Conservation (phyloP, 2,113 vertebrate genomes). For the Phycodurus eques region DNA sequence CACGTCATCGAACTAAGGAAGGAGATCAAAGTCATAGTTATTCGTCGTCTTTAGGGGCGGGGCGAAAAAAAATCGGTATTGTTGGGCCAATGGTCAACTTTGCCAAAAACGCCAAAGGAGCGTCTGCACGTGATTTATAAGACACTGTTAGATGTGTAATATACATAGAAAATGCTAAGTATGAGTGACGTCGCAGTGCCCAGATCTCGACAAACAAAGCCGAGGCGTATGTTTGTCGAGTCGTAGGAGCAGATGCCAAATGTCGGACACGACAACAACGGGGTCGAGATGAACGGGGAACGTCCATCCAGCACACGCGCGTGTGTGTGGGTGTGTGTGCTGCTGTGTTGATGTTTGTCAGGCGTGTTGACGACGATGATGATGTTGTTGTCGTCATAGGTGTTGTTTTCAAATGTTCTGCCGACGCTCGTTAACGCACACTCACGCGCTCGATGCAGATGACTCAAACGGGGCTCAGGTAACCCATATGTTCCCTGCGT, state of each 20-base stretch:
- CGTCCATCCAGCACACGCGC: background rate
- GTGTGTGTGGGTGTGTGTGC: conserved; percentile 18
- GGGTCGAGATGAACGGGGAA: background rate
- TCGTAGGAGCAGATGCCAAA: background rate
- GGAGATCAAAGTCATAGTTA: too few species aligned
- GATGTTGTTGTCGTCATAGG: conserved; percentile 59
- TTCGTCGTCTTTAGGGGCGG: too few species aligned
- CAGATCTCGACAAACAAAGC: background rate
- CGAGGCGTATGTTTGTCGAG: background rate
- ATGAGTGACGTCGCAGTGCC: background rate
- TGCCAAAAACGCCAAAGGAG: too few species aligned
- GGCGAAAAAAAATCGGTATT: too few species aligned
- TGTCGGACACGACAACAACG: background rate
- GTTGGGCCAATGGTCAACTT: too few species aligned
- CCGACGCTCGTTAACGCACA: conserved; percentile 49
- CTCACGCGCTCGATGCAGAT: conserved; percentile 61
- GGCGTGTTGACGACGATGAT: background rate
- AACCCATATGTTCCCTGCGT: conserved; percentile 64
- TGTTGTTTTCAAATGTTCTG: conserved; percentile 72
- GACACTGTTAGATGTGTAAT: too few species aligned
- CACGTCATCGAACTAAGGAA: too few species aligned
- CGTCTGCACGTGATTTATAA: too few species aligned
- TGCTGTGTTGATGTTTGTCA: conserved; percentile 52
- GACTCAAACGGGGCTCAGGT: conserved; percentile 66
- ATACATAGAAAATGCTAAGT: too few species aligned